phyloP scores from a whole-genome alignment of 2,113 vertebrate genomes.

The Rhea pennata region DNA sequence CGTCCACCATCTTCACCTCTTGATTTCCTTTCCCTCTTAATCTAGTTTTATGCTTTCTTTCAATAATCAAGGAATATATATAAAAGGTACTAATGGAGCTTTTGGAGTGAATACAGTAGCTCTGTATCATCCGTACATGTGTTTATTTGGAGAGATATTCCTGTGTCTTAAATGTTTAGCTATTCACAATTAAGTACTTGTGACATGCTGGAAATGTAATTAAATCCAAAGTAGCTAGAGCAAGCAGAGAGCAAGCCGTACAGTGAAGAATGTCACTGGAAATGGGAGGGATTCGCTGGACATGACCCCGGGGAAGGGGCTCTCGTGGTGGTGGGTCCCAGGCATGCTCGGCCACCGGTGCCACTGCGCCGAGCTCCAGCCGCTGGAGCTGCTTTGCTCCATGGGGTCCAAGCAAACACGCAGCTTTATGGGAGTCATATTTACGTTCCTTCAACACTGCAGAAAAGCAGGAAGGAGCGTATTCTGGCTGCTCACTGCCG shows the following conservation, averaged over 20 bases:
- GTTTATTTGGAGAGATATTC: background rate
- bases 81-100: background rate
- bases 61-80: background rate
- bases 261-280: background rate
- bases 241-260: background rate
- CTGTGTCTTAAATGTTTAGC: background rate
- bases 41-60: constrained; percentile 1
- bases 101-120: background rate
- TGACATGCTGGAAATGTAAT: background rate
- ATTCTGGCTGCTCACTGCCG: background rate
- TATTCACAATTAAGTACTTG: constrained; percentile 51
- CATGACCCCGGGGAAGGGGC: background rate
- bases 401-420: background rate
- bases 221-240: constrained; percentile 51
- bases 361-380: no score
- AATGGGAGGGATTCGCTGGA: background rate
- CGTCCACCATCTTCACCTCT: background rate
- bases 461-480: background rate
- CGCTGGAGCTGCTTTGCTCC: background rate
- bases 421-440: background rate
- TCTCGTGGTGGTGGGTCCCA: no score
- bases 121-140: constrained; percentile 6
- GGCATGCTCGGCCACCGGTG: no score
- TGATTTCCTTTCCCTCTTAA: background rate
- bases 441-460: background rate